Evolutionary conservation across 2,113 vertebrate genomes (phyloP), one percentile per base, ranked within the genome.

Genomic region (Mormyrus lacerda): DNA sequence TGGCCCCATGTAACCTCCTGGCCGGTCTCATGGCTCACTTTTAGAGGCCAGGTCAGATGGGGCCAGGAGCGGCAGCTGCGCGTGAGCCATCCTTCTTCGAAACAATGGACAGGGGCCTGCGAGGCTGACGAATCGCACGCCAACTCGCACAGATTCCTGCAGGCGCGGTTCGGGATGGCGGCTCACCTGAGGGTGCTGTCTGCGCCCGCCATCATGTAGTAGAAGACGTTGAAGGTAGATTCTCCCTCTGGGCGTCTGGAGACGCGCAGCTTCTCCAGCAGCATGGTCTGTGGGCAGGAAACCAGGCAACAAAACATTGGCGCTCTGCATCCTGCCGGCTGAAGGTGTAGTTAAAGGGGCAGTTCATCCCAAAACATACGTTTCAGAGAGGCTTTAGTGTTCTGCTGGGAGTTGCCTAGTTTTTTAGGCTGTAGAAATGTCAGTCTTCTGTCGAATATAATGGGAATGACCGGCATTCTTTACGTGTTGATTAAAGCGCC

Each of bases 191-290:
- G 96, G 89, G 95, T 93, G 53, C 91, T 96, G 93, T 99, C 98
- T 0, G 96, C 96, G 90, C 97, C 98, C 86, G 98, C 97, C 95
- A 99, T 95, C 93, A 99, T 93, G 93, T 99, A 99, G 95, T 99
- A 99, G 94, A 99, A 99, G 69, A 98, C 91, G 0, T 98, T 98
- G 95, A 98, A 99, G 3, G 97, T 97, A 85, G 97, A 95, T 91
- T 99, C 98, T 0, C 88, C 93, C 51, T 96, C 94, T 0, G 98
- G 98, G 55, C 96, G 96, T 88, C 94, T 96, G 86, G 96, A 96
- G 19, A 99, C 98, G 0, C 98, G 94, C 87, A 98, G 94, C 91
- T 98, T 99, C 94, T 99, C 98, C 93, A 99, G 94, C 89, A 99
- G 95, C 97, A 99, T 97, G 0, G 98, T 99, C 98, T 99, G 88